Evolutionary conservation across 1,140 invertebrate genomes (phyloP).

Genomic region (Triops cancriformis): DNA sequence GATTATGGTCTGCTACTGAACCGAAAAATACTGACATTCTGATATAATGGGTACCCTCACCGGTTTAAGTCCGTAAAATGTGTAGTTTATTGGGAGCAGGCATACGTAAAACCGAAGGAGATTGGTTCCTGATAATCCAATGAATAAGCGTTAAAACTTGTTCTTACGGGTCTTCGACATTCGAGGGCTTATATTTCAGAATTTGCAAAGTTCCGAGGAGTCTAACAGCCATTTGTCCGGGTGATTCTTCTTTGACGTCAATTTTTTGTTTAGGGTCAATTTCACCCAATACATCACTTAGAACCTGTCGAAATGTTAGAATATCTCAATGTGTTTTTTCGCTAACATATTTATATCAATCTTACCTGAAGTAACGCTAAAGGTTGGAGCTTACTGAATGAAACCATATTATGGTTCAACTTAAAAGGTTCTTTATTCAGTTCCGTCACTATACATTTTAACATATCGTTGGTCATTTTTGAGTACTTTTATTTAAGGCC

Average conservation of each 20-base stretch:
- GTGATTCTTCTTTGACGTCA: conserved; percentile 53
- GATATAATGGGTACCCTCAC: too few species aligned
- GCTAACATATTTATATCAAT: conserved; percentile 36
- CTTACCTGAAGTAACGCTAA: conserved; percentile 63
- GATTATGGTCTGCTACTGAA: too few species aligned
- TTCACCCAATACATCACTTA: conserved; percentile 57
- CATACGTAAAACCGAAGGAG: background rate
- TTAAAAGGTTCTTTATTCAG: conserved; percentile 63
- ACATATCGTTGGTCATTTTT: conserved; percentile 51
- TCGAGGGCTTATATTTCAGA: conserved; percentile 58
- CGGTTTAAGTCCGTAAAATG: too few species aligned
- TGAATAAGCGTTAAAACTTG: background rate
- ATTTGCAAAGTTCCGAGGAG: conserved; percentile 54
- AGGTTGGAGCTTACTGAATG: conserved; percentile 68
- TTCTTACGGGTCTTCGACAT: conserved; percentile 37
- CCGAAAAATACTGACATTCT: too few species aligned
- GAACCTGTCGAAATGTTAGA: conserved; percentile 40
- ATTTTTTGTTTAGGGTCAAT: conserved; percentile 52
- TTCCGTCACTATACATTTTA: conserved; percentile 68
- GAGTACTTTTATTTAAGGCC: background rate
- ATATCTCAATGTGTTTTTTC: conserved; percentile 8
- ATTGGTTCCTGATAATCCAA: background rate
- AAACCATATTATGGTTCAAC: conserved; percentile 71
- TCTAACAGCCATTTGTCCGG: conserved; percentile 52
- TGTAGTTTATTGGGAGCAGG: too few species aligned